A percentile compares a stretch with the other conserved stretches of the same genome.
phyloP scores from a whole-genome alignment of 2,888 invertebrate genomes.

The Onchidella celtica region DNA sequence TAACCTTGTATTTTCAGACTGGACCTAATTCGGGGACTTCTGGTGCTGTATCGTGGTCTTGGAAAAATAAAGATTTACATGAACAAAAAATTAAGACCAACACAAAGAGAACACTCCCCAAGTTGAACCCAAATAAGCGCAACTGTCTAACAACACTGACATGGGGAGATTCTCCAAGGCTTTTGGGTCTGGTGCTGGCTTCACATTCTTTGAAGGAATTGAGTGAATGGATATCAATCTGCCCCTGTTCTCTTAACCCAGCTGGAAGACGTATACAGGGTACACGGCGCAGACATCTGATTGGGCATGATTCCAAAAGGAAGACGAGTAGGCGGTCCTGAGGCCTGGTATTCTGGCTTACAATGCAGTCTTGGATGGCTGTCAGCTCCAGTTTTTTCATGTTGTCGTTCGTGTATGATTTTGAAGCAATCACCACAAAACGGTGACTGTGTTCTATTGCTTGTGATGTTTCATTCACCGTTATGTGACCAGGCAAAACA shows the following conservation, averaged over 20 bases:
- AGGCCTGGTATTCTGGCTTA: not conserved
- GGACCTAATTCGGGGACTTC: too few species aligned
- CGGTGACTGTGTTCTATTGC: not conserved
- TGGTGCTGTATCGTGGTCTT: too few species aligned
- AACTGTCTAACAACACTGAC: not conserved
- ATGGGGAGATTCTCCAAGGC: not conserved
- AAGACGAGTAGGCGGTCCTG: not conserved
- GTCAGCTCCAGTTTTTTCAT: not conserved
- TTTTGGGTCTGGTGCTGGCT: not conserved
- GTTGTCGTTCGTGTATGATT: conserved; percentile 2
- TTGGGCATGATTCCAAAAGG: not conserved
- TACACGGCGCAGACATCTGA: not conserved
- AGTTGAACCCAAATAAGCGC: not conserved
- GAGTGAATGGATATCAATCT: not conserved
- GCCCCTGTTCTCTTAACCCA: not conserved
- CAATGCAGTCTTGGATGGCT: conserved; percentile 14
- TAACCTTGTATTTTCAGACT: too few species aligned
- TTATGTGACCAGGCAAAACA: not conserved
- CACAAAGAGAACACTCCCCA: not conserved
- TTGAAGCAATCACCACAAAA: not conserved
- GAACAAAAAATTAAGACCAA: too few species aligned
- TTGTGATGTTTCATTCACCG: not conserved
- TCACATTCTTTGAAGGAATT: not conserved
- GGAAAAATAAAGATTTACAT: too few species aligned
- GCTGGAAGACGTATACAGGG: not conserved